Evolutionary conservation across 2,113 vertebrate species (phyloP), one percentile per base, ranked within the genome.

Genomic region (Ancistrus triradiatus): DNA sequence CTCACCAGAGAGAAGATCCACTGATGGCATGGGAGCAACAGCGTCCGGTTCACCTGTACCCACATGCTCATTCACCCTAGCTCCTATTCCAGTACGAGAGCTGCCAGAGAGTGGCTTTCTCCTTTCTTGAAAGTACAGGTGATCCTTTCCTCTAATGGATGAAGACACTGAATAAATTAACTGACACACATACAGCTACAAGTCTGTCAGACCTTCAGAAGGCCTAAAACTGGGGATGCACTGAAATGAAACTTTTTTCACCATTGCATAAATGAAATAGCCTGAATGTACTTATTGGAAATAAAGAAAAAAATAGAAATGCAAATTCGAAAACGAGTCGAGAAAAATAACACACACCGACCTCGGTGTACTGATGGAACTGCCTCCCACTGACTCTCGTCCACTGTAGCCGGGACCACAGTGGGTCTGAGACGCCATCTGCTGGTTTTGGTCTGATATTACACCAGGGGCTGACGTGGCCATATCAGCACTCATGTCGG

Each of bases 1-100:
- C 70, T 8, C 66, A 98, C 95, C 92, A 84, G 94, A 89, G 28
- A 98, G 87, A 33, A 98, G 78, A 59, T 98, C 91, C 31, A 74
- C 85, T 4, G 85, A 74, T n/a, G 81, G 6, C 42, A 77, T 57
- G 13, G 57, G 68, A 19, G 22, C 42, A 49, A 52, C 33, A 77
- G 62, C 0, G 24, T 59, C 53, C 52, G 67, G 56, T 72, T 63
- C 72, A 68, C 1, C 68, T 70, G 11, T 47, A 18, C 21, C 11
- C 22, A 44, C 28, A 11, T 33, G 5, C 15, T 7, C 10, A 31
- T 52, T n/a, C 19, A n/a, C 37, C 4, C 13, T 13, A 62, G 31
- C 31, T 22, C 8, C 14, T 11, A 2, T 6, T 50, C 22, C 24
- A 53, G 40, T 10, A 33, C 11, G 18, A 31, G 17, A 11, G 27